Percentiles rank a stretch among this genome's conserved stretches.
phyloP scores from a whole-genome alignment of 2,113 vertebrate species.

The Bubo bubo region DNA sequence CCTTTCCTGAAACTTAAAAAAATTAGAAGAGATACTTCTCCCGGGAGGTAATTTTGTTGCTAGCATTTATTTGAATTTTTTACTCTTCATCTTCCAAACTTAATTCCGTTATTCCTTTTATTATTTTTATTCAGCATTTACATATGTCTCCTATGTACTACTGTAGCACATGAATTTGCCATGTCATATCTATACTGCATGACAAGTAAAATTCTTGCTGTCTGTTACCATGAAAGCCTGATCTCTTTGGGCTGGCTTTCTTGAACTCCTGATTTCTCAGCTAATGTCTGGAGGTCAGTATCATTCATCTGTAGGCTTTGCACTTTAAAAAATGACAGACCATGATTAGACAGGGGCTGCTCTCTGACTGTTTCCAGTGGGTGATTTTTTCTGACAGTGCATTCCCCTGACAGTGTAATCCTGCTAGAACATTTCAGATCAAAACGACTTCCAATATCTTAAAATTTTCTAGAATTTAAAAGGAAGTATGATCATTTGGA shows the following conservation, averaged over 20 bases:
- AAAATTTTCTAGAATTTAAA: neutral
- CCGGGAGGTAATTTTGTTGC: neutral
- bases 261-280: neutral
- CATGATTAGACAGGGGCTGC: neutral
- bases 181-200: neutral
- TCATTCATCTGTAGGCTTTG: constrained; percentile 22
- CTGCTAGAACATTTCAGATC: constrained; percentile 12
- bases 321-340: constrained; percentile 17
- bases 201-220: neutral
- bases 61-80: neutral
- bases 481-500: neutral
- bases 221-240: neutral
- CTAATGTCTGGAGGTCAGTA: neutral
- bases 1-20: neutral
- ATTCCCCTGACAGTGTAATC: constrained; percentile 12
- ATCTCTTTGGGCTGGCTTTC: neutral
- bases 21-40: neutral
- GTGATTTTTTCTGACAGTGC: constrained; percentile 27
- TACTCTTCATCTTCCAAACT: neutral
- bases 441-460: neutral
- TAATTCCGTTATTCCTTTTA: neutral
- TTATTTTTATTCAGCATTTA: neutral
- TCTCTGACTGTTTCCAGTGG: constrained; percentile 14
- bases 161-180: neutral
- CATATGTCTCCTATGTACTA: neutral